A percentile compares a stretch with the other conserved stretches of the same genome.
Conservation (phyloP, 2,888 invertebrate species). For the Galerucella pusilla region DNA sequence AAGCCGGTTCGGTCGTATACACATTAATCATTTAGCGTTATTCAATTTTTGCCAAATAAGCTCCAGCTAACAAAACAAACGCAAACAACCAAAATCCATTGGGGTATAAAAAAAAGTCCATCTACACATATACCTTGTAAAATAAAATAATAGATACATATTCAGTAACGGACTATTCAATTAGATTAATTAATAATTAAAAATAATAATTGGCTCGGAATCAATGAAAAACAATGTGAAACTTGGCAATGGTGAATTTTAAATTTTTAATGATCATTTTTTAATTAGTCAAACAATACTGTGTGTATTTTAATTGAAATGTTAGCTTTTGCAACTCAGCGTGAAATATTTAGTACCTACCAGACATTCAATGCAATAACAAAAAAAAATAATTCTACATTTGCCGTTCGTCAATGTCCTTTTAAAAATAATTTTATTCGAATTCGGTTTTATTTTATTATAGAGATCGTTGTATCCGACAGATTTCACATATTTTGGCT, state of each 20-base stretch:
- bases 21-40: conserved; percentile 22
- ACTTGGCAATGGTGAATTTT: conserved; percentile 44
- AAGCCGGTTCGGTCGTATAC: neutral
- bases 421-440: neutral
- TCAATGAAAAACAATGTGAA: conserved; percentile 47
- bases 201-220: conserved; percentile 52
- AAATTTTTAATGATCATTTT: conserved; percentile 49
- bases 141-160: conserved; percentile 38
- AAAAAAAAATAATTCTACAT: conserved; percentile 12
- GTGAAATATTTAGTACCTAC: conserved; percentile 30
- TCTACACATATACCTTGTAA: conserved; percentile 24
- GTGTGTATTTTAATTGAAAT: conserved; percentile 49
- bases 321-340: conserved; percentile 40
- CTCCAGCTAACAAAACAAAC: conserved; percentile 11
- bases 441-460: too few species aligned
- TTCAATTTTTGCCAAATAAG: conserved; percentile 30
- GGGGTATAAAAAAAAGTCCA: conserved; percentile 9
- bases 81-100: conserved; percentile 14
- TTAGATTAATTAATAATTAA: conserved; percentile 54
- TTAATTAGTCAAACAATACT: conserved; percentile 48
- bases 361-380: conserved; percentile 21
- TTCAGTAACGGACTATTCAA: conserved; percentile 45
- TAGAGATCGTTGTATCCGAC: too few species aligned
- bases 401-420: conserved; percentile 12
- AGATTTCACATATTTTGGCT: too few species aligned